Evolutionary conservation across 2,888 invertebrate species (phyloP).

Genomic region (Drosophila rellima): DNA sequence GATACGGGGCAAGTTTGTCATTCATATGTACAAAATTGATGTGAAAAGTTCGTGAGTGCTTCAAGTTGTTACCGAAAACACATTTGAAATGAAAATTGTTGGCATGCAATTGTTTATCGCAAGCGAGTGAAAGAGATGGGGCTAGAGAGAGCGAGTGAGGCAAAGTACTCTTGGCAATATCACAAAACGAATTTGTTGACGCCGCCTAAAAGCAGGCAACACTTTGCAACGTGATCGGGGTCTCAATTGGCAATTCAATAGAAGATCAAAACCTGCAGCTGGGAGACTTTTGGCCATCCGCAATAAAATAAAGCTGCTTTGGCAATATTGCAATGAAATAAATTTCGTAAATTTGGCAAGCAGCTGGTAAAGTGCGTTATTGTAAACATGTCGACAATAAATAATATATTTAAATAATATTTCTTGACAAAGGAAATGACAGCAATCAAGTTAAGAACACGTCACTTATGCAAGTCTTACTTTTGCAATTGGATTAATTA

Average conservation of each 20-base stretch:
- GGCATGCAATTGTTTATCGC: constrained; percentile 30
- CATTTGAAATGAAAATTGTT: constrained; percentile 34
- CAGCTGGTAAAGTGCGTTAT: neutral
- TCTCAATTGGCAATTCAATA: neutral
- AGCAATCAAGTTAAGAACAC: neutral
- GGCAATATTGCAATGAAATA: constrained; percentile 9
- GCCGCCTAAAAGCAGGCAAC: constrained; percentile 68
- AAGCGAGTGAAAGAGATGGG: neutral
- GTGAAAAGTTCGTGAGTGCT: constrained; percentile 66
- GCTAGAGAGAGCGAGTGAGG: neutral
- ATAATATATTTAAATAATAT: constrained; percentile 7
- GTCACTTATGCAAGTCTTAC: neutral
- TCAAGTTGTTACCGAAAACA: constrained; percentile 39
- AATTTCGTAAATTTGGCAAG: constrained; percentile 5
- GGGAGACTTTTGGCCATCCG: neutral
- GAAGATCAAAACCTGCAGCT: constrained; percentile 4
- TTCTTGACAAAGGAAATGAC: constrained; percentile 3
- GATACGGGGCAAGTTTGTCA: constrained; percentile 23
- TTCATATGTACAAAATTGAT: constrained; percentile 66
- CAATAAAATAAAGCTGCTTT: constrained; percentile 18
- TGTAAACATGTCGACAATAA: constrained; percentile 1
- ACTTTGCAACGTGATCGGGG: constrained; percentile 4
- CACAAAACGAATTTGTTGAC: constrained; percentile 13
- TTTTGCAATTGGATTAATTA: constrained; percentile 18
- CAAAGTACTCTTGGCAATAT: constrained; percentile 4